Evolutionary conservation across 2,113 vertebrate genomes (phyloP).

Genomic region (Stigmatopora nigra): DNA sequence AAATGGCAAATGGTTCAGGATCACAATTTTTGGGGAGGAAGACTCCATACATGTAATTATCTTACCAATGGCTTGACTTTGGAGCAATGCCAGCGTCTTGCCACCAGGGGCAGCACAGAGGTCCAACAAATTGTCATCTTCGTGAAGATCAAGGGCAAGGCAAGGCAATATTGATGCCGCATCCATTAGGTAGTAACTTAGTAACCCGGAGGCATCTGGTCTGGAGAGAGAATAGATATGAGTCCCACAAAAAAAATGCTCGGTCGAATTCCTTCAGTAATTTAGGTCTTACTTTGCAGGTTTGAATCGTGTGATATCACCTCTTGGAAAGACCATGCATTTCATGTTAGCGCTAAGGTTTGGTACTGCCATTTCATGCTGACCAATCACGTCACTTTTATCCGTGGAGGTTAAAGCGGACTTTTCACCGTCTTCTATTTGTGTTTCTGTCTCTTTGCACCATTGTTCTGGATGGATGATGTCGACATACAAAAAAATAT

Average conservation of each 20-base stretch:
- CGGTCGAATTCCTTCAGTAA: neutral
- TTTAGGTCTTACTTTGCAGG: constrained; percentile 72
- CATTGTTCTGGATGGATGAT: constrained; percentile 14
- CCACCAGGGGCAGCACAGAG: constrained; percentile 92
- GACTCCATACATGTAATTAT: neutral
- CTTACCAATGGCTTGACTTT: constrained; percentile 78
- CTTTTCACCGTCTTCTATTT: neutral
- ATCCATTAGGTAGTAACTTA: constrained; percentile 89
- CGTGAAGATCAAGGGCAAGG: constrained; percentile 76
- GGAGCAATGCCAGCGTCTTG: constrained; percentile 84
- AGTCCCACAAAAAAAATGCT: neutral
- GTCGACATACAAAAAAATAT: neutral
- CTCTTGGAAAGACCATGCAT: constrained; percentile 84
- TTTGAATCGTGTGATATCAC: constrained; percentile 77
- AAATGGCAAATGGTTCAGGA: constrained; percentile 1
- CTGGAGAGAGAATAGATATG: constrained; percentile 53
- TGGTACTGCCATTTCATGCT: neutral
- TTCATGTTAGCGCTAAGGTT: constrained; percentile 72
- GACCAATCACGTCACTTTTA: neutral
- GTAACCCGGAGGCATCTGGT: constrained; percentile 63
- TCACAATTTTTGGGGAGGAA: neutral
- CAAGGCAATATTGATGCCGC: constrained; percentile 89
- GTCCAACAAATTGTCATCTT: constrained; percentile 78
- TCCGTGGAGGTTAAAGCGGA: neutral
- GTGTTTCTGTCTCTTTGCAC: neutral